Conservation (phyloP, 2,113 vertebrate genomes). For the Nicator chloris region DNA sequence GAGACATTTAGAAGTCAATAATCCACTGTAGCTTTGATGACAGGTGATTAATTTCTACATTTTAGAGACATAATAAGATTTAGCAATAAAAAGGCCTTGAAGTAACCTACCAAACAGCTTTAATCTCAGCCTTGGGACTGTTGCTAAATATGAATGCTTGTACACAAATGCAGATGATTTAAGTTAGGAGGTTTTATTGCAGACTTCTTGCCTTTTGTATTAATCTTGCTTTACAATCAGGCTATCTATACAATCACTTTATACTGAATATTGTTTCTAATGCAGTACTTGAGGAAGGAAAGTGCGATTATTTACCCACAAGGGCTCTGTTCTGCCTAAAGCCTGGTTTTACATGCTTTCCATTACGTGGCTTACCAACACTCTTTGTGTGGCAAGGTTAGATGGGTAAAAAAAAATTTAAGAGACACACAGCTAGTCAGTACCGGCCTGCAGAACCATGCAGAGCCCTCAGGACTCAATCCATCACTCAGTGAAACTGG, state of each 20-base stretch:
- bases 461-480: not conserved
- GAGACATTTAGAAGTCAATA: constrained; percentile 87
- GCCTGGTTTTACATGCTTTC: constrained; percentile 55
- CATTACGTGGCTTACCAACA: constrained; percentile 39
- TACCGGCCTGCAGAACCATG: not conserved
- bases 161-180: constrained; percentile 79
- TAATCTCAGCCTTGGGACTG: constrained; percentile 84
- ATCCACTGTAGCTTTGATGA: constrained; percentile 84
- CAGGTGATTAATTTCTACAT: constrained; percentile 87
- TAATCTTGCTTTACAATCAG: constrained; percentile 79
- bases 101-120: constrained; percentile 84
- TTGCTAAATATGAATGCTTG: constrained; percentile 80
- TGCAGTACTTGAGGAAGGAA: constrained; percentile 35
- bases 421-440: not conserved
- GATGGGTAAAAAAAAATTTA: not conserved
- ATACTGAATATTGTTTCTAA: constrained; percentile 62
- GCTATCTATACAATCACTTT: constrained; percentile 71
- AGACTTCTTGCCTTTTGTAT: constrained; percentile 74
- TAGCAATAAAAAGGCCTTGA: constrained; percentile 86
- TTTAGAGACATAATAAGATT: constrained; percentile 87
- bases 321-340: constrained; percentile 62
- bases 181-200: constrained; percentile 76
- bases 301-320: constrained; percentile 63
- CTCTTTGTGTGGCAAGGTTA: not conserved
- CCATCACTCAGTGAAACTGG: not conserved